These are phyloP conservation scores for Hypothenemus hampei DNA, from an alignment of 1,140 invertebrate genomes.

Conservation along the genomic window DNA sequence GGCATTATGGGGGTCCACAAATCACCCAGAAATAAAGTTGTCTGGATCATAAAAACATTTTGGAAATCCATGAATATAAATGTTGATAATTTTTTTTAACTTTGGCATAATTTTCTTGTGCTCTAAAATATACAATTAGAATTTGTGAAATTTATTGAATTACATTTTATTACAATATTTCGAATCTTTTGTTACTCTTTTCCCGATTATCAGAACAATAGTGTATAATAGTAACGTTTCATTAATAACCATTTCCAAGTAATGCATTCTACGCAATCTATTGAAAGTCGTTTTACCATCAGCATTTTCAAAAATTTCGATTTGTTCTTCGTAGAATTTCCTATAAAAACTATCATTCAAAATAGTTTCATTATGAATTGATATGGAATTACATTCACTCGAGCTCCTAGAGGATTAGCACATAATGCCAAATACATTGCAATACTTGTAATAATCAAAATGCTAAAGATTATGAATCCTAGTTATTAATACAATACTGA, in stretches of 20 bases:
- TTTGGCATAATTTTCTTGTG: constrained; percentile 1
- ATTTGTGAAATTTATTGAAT: not conserved
- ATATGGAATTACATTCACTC: no score
- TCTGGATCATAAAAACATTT: constrained; percentile 60
- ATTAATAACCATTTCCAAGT: constrained; percentile 61
- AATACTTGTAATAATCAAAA: no score
- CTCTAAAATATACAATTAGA: constrained; percentile 4
- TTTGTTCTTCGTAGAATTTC: constrained; percentile 16
- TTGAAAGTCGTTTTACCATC: constrained; percentile 37
- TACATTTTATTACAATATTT: constrained; percentile 10
- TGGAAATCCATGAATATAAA: constrained; percentile 47
- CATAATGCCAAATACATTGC: no score
- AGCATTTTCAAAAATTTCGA: not conserved
- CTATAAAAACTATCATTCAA: no score
- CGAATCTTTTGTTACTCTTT: constrained; percentile 41
- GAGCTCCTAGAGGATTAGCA: no score
- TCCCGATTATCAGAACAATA: constrained; percentile 54
- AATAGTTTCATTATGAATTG: no score
- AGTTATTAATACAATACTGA: no score
- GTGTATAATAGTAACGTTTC: constrained; percentile 58
- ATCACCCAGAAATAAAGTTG: constrained; percentile 58
- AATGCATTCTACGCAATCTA: constrained; percentile 53
- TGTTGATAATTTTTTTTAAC: constrained; percentile 8
- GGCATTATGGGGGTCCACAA: no score
- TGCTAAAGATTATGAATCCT: no score